Conservation (phyloP, 2,888 invertebrate species). For the Furcula furcula region DNA sequence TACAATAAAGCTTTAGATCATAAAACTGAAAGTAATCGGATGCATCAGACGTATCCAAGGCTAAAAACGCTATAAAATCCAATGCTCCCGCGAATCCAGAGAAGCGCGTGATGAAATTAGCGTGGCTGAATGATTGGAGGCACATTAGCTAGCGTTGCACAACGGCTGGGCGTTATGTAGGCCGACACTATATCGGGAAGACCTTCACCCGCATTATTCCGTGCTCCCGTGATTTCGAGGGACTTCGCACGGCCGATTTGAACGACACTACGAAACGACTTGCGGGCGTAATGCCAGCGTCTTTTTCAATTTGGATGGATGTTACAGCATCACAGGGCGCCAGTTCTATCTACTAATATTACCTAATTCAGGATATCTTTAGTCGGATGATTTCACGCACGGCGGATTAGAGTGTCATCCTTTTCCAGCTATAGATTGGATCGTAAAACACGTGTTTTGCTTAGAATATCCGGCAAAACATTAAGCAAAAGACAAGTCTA, state of each 20-base stretch:
- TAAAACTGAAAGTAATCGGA: constrained; percentile 7
- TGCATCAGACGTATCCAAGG: constrained; percentile 27
- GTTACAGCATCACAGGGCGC: constrained; percentile 25
- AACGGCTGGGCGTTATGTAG: constrained; percentile 56
- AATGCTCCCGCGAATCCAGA: constrained; percentile 25
- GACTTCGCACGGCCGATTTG: constrained; percentile 39
- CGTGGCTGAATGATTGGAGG: constrained; percentile 37
- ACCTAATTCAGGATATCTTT: no score
- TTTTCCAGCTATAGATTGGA: no score
- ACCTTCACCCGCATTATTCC: constrained; percentile 72
- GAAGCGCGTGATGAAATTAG: constrained; percentile 46
- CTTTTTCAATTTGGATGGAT: constrained; percentile 26
- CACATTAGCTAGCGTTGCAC: constrained; percentile 53
- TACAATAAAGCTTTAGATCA: constrained; percentile 9
- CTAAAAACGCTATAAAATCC: constrained; percentile 27
- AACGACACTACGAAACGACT: constrained; percentile 17
- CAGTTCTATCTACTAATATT: no score
- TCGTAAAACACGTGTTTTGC: no score
- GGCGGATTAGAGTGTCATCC: no score
- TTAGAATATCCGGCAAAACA: no score
- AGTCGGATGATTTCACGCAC: no score
- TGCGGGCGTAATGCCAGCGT: constrained; percentile 11
- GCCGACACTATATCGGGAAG: constrained; percentile 69
- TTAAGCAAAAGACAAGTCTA: no score
- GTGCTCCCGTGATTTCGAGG: constrained; percentile 54